These are phyloP conservation scores for Rhodophaea formosa DNA, from an alignment of 2,888 invertebrate genomes.

Conservation along the genomic window DNA sequence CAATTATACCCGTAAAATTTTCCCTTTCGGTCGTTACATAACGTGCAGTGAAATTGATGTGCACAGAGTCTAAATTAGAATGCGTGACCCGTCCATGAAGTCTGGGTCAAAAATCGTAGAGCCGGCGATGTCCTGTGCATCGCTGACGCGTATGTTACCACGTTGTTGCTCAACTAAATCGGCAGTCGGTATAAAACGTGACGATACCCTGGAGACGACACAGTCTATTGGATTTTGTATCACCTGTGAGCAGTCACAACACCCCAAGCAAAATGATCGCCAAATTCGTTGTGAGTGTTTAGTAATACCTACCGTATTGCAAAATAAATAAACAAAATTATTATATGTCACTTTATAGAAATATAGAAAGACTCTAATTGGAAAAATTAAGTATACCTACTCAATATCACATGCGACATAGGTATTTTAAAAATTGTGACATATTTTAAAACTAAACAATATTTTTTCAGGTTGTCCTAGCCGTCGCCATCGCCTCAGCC, in stretches of 20 bases:
- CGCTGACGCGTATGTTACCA: slow-evolving; percentile 44
- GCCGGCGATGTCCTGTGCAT: slow-evolving; percentile 69
- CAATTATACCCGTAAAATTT: slow-evolving; percentile 30
- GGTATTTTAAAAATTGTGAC: too few species aligned
- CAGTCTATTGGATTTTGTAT: slow-evolving; percentile 61
- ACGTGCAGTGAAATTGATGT: slow-evolving; percentile 66
- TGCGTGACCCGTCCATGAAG: slow-evolving; percentile 58
- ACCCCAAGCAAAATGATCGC: slow-evolving; percentile 74
- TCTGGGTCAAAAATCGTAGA: slow-evolving; percentile 70
- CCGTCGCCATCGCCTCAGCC: slow-evolving; percentile 46
- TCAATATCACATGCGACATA: too few species aligned
- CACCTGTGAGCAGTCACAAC: slow-evolving; percentile 72
- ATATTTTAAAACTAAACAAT: neutral
- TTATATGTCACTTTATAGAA: too few species aligned
- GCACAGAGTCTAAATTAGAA: slow-evolving; percentile 72
- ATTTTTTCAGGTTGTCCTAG: slow-evolving; percentile 60
- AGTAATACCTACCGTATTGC: neutral
- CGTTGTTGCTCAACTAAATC: slow-evolving; percentile 63
- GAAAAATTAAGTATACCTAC: too few species aligned
- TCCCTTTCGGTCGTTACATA: slow-evolving; percentile 62
- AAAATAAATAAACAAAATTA: neutral
- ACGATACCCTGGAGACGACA: slow-evolving; percentile 60
- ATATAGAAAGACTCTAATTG: neutral
- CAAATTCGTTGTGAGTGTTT: slow-evolving; percentile 72
- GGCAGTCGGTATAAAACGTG: slow-evolving; percentile 67